A percentile compares a stretch with the other conserved stretches of the same genome.
Conservation (phyloP, 2,113 vertebrate species). For the Myodes glareolus region DNA sequence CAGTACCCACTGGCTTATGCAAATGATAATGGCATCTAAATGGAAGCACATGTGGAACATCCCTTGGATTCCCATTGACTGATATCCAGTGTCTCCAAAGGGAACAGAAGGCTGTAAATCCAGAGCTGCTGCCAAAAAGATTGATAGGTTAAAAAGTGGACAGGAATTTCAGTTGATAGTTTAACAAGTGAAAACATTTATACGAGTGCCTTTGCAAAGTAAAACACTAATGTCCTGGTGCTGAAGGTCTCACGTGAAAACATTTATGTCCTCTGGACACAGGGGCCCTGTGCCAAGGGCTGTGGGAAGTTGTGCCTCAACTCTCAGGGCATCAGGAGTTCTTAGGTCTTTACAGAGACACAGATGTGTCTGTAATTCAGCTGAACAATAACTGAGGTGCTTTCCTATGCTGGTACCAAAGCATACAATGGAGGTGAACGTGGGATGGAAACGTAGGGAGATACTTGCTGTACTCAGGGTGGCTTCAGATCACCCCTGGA, state of each 20-base stretch:
- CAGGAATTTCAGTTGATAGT: not conserved
- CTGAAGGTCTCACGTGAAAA: not conserved
- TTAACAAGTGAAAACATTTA: constrained; percentile 10
- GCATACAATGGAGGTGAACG: not conserved
- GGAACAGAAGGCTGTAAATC: not conserved
- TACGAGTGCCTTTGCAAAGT: not conserved
- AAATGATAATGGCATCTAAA: not conserved
- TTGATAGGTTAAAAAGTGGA: not conserved
- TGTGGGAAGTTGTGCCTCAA: not conserved
- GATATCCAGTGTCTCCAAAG: not conserved
- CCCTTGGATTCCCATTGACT: not conserved
- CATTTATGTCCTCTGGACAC: not conserved
- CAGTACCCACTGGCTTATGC: not conserved
- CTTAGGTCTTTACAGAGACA: not conserved
- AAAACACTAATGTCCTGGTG: not conserved
- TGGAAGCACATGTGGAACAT: not conserved
- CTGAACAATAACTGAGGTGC: not conserved
- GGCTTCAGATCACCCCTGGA: not conserved
- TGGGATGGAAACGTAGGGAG: not conserved
- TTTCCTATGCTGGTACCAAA: constrained; percentile 3
- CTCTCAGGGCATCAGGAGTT: not conserved
- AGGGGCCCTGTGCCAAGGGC: not conserved
- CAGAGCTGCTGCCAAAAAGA: not conserved
- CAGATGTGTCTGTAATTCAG: not conserved
- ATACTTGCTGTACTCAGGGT: not conserved